phyloP scores from a whole-genome alignment of 2,888 invertebrate species.

The Litoditis marina region DNA sequence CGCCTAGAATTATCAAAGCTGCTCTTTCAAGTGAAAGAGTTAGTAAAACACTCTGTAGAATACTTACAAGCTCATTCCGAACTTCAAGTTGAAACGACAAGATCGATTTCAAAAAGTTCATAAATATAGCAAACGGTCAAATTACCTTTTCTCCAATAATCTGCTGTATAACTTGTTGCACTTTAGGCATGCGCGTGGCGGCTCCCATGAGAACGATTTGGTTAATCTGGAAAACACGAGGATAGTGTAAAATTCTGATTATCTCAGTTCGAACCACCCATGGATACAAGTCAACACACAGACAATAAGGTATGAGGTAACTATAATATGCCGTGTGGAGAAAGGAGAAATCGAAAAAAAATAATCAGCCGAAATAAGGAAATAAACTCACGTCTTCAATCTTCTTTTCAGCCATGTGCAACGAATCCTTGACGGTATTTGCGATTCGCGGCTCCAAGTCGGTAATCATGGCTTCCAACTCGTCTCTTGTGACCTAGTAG shows the following conservation, averaged over 20 bases:
- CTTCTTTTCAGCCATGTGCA: slow-evolving; percentile 74
- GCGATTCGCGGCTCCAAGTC: slow-evolving; percentile 79
- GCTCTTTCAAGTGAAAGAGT: no score
- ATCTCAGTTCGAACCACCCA: neutral
- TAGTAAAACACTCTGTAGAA: no score
- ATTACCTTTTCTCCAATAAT: slow-evolving; percentile 26
- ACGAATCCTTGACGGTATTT: slow-evolving; percentile 78
- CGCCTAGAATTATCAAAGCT: no score
- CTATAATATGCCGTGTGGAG: neutral
- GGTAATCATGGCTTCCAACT: slow-evolving; percentile 78
- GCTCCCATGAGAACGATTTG: slow-evolving; percentile 85
- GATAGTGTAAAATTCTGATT: neutral
- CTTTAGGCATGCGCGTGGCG: slow-evolving; percentile 76
- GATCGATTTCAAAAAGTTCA: no score
- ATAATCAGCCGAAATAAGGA: neutral
- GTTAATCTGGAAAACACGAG: slow-evolving; percentile 49
- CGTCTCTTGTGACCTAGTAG: slow-evolving; percentile 73
- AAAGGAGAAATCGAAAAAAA: neutral
- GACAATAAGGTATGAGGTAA: no score
- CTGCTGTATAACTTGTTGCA: slow-evolving; percentile 34
- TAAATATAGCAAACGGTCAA: neutral
- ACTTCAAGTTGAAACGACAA: no score
- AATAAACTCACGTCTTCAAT: slow-evolving; percentile 21
- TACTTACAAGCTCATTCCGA: no score
- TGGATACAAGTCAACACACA: neutral